Percentiles rank a stretch among this genome's conserved stretches.
Conservation (phyloP, 2,888 invertebrate species). For the Onchidella celtica region DNA sequence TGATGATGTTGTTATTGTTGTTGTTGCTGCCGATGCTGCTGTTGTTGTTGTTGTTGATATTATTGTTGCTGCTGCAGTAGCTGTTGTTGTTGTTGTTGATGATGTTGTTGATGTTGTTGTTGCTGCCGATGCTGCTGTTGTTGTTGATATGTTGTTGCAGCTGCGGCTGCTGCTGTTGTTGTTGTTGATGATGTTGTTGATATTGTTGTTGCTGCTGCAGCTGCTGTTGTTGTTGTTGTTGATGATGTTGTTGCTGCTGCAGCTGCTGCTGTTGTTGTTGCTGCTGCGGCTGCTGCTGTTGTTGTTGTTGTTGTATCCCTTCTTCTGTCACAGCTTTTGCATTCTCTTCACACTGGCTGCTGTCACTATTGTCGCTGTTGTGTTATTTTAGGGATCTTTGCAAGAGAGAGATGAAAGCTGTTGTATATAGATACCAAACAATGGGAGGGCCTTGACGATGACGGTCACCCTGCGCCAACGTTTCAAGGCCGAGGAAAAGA, state of each 20-base stretch:
- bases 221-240: conserved; percentile 14
- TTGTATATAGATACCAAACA: too few species aligned
- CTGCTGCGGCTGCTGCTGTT: neutral
- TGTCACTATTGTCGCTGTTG: too few species aligned
- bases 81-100: conserved; percentile 14
- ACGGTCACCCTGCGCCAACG: too few species aligned
- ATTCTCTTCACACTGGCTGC: too few species aligned
- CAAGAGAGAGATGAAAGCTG: too few species aligned
- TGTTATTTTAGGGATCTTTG: too few species aligned
- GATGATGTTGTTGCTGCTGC: conserved; percentile 11
- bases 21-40: too few species aligned
- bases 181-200: neutral
- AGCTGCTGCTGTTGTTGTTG: conserved; percentile 4
- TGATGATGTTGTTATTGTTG: too few species aligned
- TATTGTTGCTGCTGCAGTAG: neutral
- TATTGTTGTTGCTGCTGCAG: neutral
- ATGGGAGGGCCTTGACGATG: too few species aligned
- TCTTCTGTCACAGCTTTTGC: too few species aligned
- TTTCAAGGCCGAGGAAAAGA: too few species aligned
- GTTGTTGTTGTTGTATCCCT: conserved; percentile 19
- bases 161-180: too few species aligned
- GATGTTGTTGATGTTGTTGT: conserved; percentile 9
- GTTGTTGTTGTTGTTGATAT: neutral
- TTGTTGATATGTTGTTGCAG: neutral
- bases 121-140: neutral